Percentiles rank a stretch among this genome's conserved stretches.
phyloP scores from a whole-genome alignment of 1,140 invertebrate genomes.

The Panagrolaimus sp. region DNA sequence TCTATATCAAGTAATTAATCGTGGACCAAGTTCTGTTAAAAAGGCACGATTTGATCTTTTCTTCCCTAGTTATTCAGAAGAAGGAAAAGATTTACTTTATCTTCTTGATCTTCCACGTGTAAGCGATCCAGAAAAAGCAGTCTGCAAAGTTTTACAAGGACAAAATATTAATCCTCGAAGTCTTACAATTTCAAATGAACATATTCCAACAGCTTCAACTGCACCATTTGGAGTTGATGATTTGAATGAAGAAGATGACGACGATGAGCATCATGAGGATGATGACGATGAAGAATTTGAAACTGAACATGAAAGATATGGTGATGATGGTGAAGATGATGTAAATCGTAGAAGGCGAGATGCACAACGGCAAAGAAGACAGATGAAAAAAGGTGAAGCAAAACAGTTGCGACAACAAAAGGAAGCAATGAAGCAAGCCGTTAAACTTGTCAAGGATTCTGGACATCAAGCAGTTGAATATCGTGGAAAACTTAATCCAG shows the following conservation, averaged over 20 bases:
- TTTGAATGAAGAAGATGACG: conserved; percentile 20
- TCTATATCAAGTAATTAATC: conserved; percentile 51
- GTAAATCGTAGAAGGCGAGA: conserved; percentile 17
- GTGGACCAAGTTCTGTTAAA: conserved; percentile 50
- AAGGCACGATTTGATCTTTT: conserved; percentile 53
- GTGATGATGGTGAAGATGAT: conserved; percentile 23
- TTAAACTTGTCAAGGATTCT: conserved; percentile 40
- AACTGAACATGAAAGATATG: conserved; percentile 19
- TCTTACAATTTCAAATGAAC: conserved; percentile 53
- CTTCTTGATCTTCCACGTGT: conserved; percentile 55
- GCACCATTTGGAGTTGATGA: conserved; percentile 18
- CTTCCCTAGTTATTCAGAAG: conserved; percentile 53
- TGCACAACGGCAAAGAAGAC: neutral
- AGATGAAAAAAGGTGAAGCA: conserved; percentile 2
- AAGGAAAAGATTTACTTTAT: conserved; percentile 53
- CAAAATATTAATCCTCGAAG: conserved; percentile 52
- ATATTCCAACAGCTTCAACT: conserved; percentile 38
- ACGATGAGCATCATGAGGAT: conserved; percentile 6
- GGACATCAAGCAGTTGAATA: conserved; percentile 48
- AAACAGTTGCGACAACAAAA: conserved; percentile 39
- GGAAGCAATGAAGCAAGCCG: conserved; percentile 46
- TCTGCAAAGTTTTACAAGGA: conserved; percentile 51
- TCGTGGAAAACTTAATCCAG: conserved; percentile 39
- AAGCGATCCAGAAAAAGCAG: conserved; percentile 47
- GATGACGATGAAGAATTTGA: conserved; percentile 3